These are phyloP conservation scores for Azemiops feae DNA, from an alignment of 2,113 vertebrate species.

Conservation along the genomic window DNA sequence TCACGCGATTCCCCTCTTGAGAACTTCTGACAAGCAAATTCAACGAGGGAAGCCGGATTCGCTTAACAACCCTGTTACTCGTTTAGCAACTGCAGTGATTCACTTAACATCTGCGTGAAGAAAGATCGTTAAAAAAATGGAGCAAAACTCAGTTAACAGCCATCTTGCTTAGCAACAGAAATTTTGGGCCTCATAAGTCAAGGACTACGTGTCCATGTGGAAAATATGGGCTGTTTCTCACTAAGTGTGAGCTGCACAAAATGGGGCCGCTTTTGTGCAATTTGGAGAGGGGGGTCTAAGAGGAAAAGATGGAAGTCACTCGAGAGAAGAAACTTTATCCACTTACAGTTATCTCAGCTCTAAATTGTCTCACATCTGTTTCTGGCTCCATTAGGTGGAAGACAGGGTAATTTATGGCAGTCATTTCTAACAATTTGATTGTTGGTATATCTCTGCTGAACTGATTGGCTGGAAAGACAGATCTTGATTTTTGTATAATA, in stretches of 20 bases:
- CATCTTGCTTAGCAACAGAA: too few relatives aligned
- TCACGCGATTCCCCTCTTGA: too few relatives aligned
- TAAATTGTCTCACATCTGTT: conserved; percentile 75
- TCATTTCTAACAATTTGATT: conserved; percentile 78
- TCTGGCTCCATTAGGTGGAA: conserved; percentile 69
- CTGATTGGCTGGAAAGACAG: conserved; percentile 76
- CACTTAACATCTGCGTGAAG: too few relatives aligned
- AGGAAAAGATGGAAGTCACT: conserved; percentile 31
- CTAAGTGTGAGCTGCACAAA: conserved; percentile 67
- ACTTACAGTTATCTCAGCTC: conserved; percentile 62
- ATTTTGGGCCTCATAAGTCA: too few relatives aligned
- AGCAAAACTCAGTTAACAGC: too few relatives aligned
- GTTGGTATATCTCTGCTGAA: conserved; percentile 76
- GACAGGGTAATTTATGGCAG: conserved; percentile 72
- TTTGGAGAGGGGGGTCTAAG: conserved; percentile 32
- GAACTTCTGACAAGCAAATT: too few relatives aligned
- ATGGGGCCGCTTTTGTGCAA: conserved; percentile 42
- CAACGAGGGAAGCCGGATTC: too few relatives aligned
- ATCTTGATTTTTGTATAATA: conserved; percentile 77
- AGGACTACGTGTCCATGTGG: conserved; percentile 26
- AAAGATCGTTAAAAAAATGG: too few relatives aligned
- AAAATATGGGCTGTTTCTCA: conserved; percentile 65
- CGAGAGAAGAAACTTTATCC: conserved; percentile 63
- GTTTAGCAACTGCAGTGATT: too few relatives aligned
- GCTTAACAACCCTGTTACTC: too few relatives aligned